Conservation (phyloP, 1,140 invertebrate genomes). For the Parapsyche elsis region DNA sequence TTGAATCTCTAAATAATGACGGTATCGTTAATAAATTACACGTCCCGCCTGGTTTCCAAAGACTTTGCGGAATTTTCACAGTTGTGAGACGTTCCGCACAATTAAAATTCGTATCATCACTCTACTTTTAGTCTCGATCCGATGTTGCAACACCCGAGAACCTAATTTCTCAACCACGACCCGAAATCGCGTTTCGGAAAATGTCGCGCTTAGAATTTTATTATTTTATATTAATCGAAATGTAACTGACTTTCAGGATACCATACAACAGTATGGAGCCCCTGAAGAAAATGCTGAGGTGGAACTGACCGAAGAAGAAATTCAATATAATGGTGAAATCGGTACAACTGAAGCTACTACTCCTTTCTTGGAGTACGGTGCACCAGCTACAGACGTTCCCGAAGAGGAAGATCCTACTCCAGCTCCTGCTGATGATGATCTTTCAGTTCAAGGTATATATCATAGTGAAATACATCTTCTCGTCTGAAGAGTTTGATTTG, state of each 20-base stretch:
- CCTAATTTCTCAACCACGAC: too few relatives aligned
- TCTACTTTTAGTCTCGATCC: not conserved
- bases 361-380: conserved; percentile 47
- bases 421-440: conserved; percentile 28
- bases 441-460: conserved; percentile 50
- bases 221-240: not conserved
- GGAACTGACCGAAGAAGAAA: conserved; percentile 53
- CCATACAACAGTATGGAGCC: conserved; percentile 24
- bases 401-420: conserved; percentile 39
- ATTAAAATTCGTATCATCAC: conserved; percentile 31
- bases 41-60: not conserved
- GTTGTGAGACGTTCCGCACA: not conserved
- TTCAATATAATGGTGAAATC: conserved; percentile 52
- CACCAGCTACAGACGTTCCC: conserved; percentile 37
- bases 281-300: conserved; percentile 41
- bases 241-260: not conserved
- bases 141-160: not conserved
- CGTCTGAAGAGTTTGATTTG: not conserved
- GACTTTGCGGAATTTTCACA: not conserved
- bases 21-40: too few relatives aligned
- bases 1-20: too few relatives aligned
- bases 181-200: not conserved
- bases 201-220: not conserved
- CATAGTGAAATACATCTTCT: not conserved
- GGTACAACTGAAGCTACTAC: conserved; percentile 50